These are phyloP conservation scores for Tryphoninae sp. DNA, from an alignment of 2,888 invertebrate genomes.

Conservation along the genomic window DNA sequence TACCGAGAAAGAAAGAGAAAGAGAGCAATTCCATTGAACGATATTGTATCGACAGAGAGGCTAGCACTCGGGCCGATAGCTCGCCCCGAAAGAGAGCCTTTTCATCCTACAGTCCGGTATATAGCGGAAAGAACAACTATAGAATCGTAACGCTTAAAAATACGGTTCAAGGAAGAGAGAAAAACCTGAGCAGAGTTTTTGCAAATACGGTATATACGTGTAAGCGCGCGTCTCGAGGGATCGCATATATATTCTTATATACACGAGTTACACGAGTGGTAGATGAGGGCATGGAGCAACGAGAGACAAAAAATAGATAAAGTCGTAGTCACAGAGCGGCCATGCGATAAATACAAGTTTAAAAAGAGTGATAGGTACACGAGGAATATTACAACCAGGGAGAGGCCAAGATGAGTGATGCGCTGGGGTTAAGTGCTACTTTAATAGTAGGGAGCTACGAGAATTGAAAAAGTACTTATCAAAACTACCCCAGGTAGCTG, in stretches of 20 bases:
- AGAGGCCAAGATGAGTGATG: slow-evolving; percentile 16
- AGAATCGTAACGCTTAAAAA: background rate
- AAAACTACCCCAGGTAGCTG: slow-evolving; percentile 17
- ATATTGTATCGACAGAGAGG: slow-evolving; percentile 28
- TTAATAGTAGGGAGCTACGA: slow-evolving; percentile 23
- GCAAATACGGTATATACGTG: background rate
- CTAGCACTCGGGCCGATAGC: background rate
- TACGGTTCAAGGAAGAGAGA: background rate
- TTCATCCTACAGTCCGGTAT: background rate
- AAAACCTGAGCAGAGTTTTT: background rate
- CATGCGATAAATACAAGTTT: slow-evolving; percentile 3
- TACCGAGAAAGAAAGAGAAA: background rate
- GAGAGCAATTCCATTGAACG: slow-evolving; percentile 15
- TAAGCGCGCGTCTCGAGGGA: background rate
- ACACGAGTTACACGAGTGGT: background rate
- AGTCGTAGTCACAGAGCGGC: slow-evolving; percentile 27
- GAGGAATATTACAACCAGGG: background rate
- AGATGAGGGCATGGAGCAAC: background rate
- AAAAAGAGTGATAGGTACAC: background rate
- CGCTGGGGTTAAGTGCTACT: slow-evolving; percentile 36
- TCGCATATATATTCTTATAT: background rate
- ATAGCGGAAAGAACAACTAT: slow-evolving; percentile 10
- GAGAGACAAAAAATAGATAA: slow-evolving; percentile 11
- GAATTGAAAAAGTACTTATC: slow-evolving; percentile 50
- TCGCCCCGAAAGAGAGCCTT: background rate